phyloP scores from a whole-genome alignment of 2,888 invertebrate species.

The Drosophila greeni region DNA sequence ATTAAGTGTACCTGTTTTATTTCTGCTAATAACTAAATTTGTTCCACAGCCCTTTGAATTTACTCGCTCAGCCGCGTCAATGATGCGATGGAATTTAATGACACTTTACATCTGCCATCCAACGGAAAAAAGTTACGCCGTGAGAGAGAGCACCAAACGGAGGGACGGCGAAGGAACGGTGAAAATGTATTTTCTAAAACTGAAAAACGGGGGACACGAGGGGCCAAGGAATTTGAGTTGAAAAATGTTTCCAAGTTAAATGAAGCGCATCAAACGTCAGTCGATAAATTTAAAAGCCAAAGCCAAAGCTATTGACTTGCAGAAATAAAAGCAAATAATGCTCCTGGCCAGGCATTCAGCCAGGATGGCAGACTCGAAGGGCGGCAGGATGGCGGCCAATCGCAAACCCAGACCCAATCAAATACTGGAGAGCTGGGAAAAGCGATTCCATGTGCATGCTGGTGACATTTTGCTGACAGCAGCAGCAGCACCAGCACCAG shows the following conservation, averaged over 20 bases:
- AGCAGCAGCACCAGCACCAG: constrained; percentile 31
- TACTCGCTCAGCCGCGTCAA: constrained; percentile 60
- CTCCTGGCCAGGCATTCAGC: constrained; percentile 39
- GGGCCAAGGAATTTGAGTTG: constrained; percentile 51
- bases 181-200: constrained; percentile 52
- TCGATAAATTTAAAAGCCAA: constrained; percentile 74
- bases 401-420: constrained; percentile 51
- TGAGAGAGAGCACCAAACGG: background rate
- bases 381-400: constrained; percentile 32
- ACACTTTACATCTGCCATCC: constrained; percentile 67
- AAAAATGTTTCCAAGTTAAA: constrained; percentile 75
- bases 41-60: constrained; percentile 31
- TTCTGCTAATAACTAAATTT: background rate
- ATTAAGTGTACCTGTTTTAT: background rate
- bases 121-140: constrained; percentile 17
- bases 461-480: constrained; percentile 71
- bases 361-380: constrained; percentile 24
- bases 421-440: constrained; percentile 37
- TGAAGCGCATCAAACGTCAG: constrained; percentile 75
- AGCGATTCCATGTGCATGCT: constrained; percentile 59
- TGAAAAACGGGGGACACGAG: constrained; percentile 20
- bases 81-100: constrained; percentile 68
- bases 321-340: constrained; percentile 71
- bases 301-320: constrained; percentile 74
- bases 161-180: constrained; percentile 3